Evolutionary conservation across 2,797 vertebrate genomes (phyloP).

Genomic region (Etheostoma perlongum): DNA sequence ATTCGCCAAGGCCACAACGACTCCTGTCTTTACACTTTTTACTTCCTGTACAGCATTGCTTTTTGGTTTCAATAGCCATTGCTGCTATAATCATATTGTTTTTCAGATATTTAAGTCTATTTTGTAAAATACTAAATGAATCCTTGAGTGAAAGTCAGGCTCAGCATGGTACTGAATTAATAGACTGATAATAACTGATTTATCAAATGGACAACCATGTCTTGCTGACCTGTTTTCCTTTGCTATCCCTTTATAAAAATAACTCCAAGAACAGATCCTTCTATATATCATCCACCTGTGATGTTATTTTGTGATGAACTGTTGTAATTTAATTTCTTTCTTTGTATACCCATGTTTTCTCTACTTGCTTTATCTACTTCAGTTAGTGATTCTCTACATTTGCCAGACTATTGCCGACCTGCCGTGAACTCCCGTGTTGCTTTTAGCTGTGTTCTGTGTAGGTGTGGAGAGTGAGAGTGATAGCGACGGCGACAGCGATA

Average conservation of each 20-base stretch:
- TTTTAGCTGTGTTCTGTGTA: conserved; percentile 34
- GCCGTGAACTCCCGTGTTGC: conserved; percentile 45
- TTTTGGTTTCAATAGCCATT: not conserved
- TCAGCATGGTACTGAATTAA: conserved; percentile 55
- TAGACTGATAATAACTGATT: conserved; percentile 58
- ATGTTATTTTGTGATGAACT: conserved; percentile 37
- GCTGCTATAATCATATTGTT: conserved; percentile 24
- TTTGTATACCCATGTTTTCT: conserved; percentile 8
- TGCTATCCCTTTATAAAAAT: conserved; percentile 39
- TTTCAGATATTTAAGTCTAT: conserved; percentile 38
- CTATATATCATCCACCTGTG: conserved; percentile 29
- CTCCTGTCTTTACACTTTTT: conserved; percentile 31
- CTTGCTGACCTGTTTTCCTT: conserved; percentile 62
- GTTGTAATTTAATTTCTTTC: conserved; percentile 21
- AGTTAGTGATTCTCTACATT: conserved; percentile 41
- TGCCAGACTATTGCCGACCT: conserved; percentile 28
- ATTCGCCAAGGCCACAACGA: conserved; percentile 44
- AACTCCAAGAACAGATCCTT: conserved; percentile 43
- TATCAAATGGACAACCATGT: conserved; percentile 63
- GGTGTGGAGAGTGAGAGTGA: conserved; percentile 39
- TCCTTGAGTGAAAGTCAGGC: conserved; percentile 27
- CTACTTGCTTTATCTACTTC: conserved; percentile 23
- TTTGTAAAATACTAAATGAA: conserved; percentile 60
- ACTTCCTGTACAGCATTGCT: conserved; percentile 12
- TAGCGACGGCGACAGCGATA: conserved; percentile 35